phyloP scores from a whole-genome alignment of 2,113 vertebrate genomes.

The Cebidichthys violaceus region DNA sequence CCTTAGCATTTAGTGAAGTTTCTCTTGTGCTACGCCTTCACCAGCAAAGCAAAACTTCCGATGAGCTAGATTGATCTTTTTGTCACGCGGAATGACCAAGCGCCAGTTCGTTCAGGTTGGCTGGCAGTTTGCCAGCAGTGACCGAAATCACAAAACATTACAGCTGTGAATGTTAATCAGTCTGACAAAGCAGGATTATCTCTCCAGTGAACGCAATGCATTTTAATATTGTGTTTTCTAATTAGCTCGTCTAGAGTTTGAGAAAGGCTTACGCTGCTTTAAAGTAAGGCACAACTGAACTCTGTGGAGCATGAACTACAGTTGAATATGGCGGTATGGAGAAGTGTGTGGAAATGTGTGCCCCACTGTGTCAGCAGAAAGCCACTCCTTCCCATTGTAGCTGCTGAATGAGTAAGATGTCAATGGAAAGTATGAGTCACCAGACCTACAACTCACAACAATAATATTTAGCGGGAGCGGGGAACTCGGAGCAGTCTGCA shows the following conservation, averaged over 20 bases:
- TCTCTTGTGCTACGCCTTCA: not conserved
- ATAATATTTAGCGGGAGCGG: conserved; percentile 70
- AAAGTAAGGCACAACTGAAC: not conserved
- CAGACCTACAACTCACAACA: conserved; percentile 70
- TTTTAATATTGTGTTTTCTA: not conserved
- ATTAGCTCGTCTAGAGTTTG: not conserved
- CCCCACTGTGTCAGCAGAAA: conserved; percentile 50
- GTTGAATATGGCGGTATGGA: conserved; percentile 27
- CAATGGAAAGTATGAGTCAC: conserved; percentile 78
- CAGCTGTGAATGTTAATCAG: not conserved
- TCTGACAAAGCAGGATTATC: not conserved
- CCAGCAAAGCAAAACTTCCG: not conserved
- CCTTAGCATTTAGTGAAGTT: not conserved
- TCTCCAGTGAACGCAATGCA: not conserved
- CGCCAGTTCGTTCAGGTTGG: not conserved
- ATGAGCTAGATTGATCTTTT: not conserved
- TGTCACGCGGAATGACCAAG: not conserved
- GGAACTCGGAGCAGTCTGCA: conserved; percentile 35
- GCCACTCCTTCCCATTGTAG: conserved; percentile 73
- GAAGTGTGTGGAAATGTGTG: conserved; percentile 57
- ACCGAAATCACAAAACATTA: not conserved
- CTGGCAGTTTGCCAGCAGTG: not conserved
- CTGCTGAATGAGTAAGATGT: conserved; percentile 70
- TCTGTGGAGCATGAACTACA: not conserved
- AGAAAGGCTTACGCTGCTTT: not conserved